Evolutionary conservation across 1,140 invertebrate species (phyloP).

Genomic region (Nasonia giraulti): DNA sequence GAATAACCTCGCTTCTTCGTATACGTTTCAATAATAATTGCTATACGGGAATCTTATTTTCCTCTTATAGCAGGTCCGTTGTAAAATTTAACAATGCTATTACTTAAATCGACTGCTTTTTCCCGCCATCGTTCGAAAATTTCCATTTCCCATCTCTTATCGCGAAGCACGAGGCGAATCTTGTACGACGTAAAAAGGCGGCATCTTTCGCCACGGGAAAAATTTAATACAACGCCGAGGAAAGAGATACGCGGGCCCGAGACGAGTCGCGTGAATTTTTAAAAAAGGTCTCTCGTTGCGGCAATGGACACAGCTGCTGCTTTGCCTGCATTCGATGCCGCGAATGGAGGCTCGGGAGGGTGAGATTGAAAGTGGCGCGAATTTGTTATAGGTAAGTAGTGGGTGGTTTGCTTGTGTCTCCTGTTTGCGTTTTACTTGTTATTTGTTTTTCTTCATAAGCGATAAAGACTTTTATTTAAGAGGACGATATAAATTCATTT

Average conservation of each 20-base stretch:
- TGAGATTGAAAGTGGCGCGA: too few species aligned
- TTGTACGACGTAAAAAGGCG: not conserved
- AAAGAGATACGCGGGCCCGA: not conserved
- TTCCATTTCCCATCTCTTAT: not conserved
- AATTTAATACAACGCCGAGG: slow-evolving; percentile 18
- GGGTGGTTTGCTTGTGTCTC: too few species aligned
- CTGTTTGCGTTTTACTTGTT: too few species aligned
- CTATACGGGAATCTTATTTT: not conserved
- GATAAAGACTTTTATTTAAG: too few species aligned
- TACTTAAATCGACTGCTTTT: too few species aligned
- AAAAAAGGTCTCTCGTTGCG: not conserved
- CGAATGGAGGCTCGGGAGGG: not conserved
- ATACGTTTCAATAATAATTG: too few species aligned
- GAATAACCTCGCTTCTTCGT: too few species aligned
- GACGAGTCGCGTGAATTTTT: slow-evolving; percentile 24
- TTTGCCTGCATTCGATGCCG: not conserved
- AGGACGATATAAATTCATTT: too few species aligned
- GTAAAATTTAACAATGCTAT: not conserved
- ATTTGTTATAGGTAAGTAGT: too few species aligned
- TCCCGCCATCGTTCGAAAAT: not conserved
- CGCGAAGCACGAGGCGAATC: too few species aligned
- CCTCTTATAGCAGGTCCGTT: not conserved
- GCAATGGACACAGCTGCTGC: not conserved
- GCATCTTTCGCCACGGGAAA: not conserved
- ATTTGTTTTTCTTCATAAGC: too few species aligned